Evolutionary conservation across 2,113 vertebrate species (phyloP).

Genomic region (Dendrocopos noguchii): DNA sequence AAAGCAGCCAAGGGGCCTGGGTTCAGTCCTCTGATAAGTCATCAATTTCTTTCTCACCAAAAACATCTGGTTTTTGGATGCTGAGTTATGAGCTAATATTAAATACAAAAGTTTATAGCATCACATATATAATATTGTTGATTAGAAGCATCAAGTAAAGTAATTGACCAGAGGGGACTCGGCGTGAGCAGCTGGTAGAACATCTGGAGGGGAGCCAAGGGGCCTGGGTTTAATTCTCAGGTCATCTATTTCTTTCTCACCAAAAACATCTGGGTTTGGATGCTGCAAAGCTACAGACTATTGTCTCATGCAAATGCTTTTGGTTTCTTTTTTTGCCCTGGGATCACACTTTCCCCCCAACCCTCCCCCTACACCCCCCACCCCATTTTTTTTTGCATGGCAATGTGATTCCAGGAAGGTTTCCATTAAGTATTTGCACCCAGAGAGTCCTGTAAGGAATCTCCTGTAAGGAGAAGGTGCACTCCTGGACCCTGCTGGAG

Average conservation of each 20-base stretch:
- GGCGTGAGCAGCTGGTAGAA: conserved; percentile 76
- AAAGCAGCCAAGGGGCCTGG: conserved; percentile 69
- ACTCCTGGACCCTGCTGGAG: not conserved
- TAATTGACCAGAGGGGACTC: conserved; percentile 79
- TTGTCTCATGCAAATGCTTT: conserved; percentile 48
- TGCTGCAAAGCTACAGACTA: conserved; percentile 47
- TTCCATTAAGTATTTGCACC: conserved; percentile 47
- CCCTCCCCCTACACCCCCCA: too few species aligned
- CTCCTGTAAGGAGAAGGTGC: not conserved
- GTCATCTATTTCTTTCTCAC: conserved; percentile 70
- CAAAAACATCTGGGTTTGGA: conserved; percentile 71
- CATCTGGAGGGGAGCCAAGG: conserved; percentile 76
- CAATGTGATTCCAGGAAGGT: conserved; percentile 26
- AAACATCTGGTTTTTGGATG: conserved; percentile 81
- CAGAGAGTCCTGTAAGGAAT: not conserved
- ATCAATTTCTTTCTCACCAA: conserved; percentile 83
- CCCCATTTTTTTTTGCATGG: not conserved
- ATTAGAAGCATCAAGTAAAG: conserved; percentile 84
- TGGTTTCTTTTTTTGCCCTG: not conserved
- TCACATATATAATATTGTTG: conserved; percentile 82
- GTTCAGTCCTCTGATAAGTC: conserved; percentile 80
- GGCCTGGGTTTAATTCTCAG: conserved; percentile 71
- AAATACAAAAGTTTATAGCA: conserved; percentile 82
- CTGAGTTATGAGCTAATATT: conserved; percentile 85
- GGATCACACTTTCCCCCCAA: not conserved